phyloP scores from a whole-genome alignment of 2,888 invertebrate genomes.

The Torymus auratus region DNA sequence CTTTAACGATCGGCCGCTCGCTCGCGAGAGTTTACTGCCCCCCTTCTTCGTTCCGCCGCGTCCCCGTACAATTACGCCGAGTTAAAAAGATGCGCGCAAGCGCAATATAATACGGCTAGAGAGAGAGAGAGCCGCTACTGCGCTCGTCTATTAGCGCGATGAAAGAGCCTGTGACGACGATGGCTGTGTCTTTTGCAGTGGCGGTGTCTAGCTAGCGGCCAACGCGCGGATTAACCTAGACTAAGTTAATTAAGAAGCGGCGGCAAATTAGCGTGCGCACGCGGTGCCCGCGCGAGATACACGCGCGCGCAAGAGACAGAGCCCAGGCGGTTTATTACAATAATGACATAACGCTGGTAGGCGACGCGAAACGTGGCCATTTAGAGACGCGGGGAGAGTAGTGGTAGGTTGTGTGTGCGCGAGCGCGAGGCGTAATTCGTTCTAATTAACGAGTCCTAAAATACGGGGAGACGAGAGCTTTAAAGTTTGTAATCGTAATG shows the following conservation, averaged over 20 bases:
- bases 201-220: not conserved
- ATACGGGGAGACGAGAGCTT: no score
- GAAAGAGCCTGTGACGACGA: slow-evolving; percentile 18
- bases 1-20: slow-evolving; percentile 28
- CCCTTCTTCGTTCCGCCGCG: not conserved
- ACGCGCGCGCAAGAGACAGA: no score
- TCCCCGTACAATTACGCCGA: slow-evolving; percentile 23
- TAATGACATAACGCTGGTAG: slow-evolving; percentile 23
- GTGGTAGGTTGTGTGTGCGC: no score
- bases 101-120: slow-evolving; percentile 21
- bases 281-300: no score
- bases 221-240: slow-evolving; percentile 26
- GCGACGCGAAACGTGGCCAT: slow-evolving; percentile 7
- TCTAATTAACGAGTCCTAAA: slow-evolving; percentile 20
- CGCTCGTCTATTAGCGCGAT: slow-evolving; percentile 26
- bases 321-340: not conserved
- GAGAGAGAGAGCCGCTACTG: not conserved
- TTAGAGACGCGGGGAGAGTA: not conserved
- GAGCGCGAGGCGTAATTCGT: not conserved
- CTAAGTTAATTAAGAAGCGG: slow-evolving; percentile 36
- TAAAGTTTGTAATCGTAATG: no score
- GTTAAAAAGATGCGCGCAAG: slow-evolving; percentile 32
- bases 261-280: slow-evolving; percentile 30
- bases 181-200: no score
- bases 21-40: slow-evolving; percentile 26